Evolutionary conservation across 2,797 vertebrate genomes (phyloP).

Genomic region (Takifugu ocellatus): DNA sequence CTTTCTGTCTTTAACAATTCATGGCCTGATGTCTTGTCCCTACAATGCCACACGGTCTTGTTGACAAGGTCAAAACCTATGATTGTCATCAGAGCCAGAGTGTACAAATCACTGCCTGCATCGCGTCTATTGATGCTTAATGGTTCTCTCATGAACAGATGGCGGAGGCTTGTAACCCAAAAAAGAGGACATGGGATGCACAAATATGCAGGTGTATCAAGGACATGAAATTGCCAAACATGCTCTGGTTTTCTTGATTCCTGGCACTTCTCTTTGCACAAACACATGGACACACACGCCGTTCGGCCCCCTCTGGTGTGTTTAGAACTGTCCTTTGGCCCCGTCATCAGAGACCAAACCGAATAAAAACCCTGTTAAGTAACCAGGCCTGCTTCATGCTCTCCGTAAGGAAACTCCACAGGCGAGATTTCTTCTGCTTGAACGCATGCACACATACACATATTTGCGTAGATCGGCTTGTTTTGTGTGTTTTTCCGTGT

Average conservation of each 20-base stretch:
- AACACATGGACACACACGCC: slow-evolving; percentile 17
- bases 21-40: too few relatives aligned
- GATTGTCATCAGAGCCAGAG: neutral
- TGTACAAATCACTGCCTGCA: neutral
- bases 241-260: slow-evolving; percentile 21
- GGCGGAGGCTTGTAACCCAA: neutral
- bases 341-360: slow-evolving; percentile 55
- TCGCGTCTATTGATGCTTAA: neutral
- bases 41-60: too few relatives aligned
- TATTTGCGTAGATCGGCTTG: slow-evolving; percentile 23
- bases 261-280: slow-evolving; percentile 24
- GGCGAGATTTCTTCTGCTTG: slow-evolving; percentile 42
- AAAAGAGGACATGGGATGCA: neutral
- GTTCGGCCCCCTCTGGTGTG: slow-evolving; percentile 60
- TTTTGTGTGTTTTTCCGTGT: slow-evolving; percentile 23
- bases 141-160: neutral
- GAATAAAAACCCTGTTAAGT: slow-evolving; percentile 60
- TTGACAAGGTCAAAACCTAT: too few relatives aligned
- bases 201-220: slow-evolving; percentile 13
- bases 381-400: slow-evolving; percentile 69
- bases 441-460: slow-evolving; percentile 29
- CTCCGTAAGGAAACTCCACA: slow-evolving; percentile 68
- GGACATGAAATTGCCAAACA: slow-evolving; percentile 12
- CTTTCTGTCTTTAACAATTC: too few relatives aligned
- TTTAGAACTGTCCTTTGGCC: slow-evolving; percentile 57